Conservation (phyloP, 2,888 invertebrate genomes). For the Nymphalis urticae region DNA sequence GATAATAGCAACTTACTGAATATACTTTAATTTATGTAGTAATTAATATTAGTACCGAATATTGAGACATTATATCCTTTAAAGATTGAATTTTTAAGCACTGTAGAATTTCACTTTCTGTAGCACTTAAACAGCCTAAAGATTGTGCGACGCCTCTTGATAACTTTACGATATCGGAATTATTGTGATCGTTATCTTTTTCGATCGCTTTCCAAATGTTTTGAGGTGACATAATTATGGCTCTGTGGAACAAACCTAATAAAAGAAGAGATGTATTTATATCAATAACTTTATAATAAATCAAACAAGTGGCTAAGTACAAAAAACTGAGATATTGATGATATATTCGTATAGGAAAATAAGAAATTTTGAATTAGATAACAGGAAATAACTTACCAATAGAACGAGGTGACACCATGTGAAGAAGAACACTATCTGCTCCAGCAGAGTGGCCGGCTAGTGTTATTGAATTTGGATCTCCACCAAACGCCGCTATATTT, state of each 20-base stretch:
- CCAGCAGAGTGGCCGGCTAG: slow-evolving; percentile 91
- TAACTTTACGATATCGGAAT: slow-evolving; percentile 64
- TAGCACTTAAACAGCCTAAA: slow-evolving; percentile 76
- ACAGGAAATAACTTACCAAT: too few relatives aligned
- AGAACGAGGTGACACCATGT: slow-evolving; percentile 85
- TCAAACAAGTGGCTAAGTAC: not conserved
- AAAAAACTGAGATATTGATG: not conserved
- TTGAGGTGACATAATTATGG: slow-evolving; percentile 85
- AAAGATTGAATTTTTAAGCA: slow-evolving; percentile 84
- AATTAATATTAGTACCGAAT: slow-evolving; percentile 50
- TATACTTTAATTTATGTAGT: too few relatives aligned
- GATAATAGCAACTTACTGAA: too few relatives aligned
- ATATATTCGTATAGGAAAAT: not conserved
- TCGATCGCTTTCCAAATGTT: slow-evolving; percentile 67
- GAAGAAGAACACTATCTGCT: slow-evolving; percentile 85
- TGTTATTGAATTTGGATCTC: slow-evolving; percentile 89
- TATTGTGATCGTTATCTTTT: slow-evolving; percentile 45
- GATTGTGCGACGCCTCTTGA: slow-evolving; percentile 81
- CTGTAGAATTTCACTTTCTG: slow-evolving; percentile 77
- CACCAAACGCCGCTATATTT: slow-evolving; percentile 90
- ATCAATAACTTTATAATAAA: not conserved
- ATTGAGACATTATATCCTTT: slow-evolving; percentile 80
- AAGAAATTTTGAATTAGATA: not conserved
- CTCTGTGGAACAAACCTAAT: slow-evolving; percentile 83
- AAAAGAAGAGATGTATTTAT: slow-evolving; percentile 6